A percentile compares a stretch with the other conserved stretches of the same genome.
Evolutionary conservation across 2,888 invertebrate species (phyloP).

Genomic region (Ophraella communa): DNA sequence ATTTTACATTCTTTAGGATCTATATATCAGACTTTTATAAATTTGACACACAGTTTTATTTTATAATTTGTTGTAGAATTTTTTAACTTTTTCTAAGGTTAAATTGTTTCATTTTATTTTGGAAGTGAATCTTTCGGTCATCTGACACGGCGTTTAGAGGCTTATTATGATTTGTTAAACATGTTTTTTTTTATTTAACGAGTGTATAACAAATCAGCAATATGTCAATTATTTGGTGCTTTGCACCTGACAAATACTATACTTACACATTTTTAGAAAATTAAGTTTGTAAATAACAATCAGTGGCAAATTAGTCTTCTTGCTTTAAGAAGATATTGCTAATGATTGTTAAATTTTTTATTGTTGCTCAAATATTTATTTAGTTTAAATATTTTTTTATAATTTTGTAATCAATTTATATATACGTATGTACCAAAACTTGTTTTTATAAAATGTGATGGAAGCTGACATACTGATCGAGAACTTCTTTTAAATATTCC

Average conservation of each 20-base stretch:
- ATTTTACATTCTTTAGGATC: too few relatives aligned
- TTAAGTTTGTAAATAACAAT: conserved; percentile 25
- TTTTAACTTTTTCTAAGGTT: too few relatives aligned
- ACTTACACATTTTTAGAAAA: conserved; percentile 27
- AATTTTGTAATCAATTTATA: conserved; percentile 12
- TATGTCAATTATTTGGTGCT: conserved; percentile 50
- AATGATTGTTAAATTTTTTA: conserved; percentile 23
- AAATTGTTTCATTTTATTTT: too few relatives aligned
- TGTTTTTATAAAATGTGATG: conserved; percentile 37
- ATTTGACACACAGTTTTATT: too few relatives aligned
- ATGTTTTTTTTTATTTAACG: conserved; percentile 32
- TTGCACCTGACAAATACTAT: conserved; percentile 34
- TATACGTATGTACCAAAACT: conserved; percentile 22
- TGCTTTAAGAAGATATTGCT: not conserved
- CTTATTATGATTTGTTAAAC: conserved; percentile 43
- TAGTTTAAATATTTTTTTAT: conserved; percentile 25
- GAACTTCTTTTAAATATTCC: conserved; percentile 34
- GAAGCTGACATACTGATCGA: conserved; percentile 23
- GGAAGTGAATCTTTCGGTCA: not conserved
- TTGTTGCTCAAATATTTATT: conserved; percentile 47
- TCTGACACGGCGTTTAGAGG: conserved; percentile 22
- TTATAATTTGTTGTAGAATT: not conserved
- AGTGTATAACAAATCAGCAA: conserved; percentile 46
- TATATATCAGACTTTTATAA: too few relatives aligned
- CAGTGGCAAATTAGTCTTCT: not conserved